Percentiles rank a stretch among this genome's conserved stretches.
Conservation (phyloP, 2,888 invertebrate species). For the Tuberolachnus salignus region DNA sequence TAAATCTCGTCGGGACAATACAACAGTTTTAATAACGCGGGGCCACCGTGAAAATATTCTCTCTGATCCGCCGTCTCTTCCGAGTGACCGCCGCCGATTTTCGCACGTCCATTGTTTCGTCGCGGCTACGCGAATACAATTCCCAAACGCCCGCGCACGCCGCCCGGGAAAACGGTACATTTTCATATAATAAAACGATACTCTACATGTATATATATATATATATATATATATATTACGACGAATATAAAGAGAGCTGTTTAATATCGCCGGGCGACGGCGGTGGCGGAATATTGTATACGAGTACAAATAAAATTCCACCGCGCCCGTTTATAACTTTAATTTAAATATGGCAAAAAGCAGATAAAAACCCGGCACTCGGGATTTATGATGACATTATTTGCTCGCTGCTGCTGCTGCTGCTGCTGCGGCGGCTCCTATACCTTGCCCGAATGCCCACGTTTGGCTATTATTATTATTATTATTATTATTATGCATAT, state of each 20-base stretch:
- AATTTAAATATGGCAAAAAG: slow-evolving; percentile 50
- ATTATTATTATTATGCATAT: slow-evolving; percentile 36
- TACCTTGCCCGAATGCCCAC: slow-evolving; percentile 31
- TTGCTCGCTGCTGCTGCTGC: slow-evolving; percentile 29
- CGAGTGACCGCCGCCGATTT: slow-evolving; percentile 20
- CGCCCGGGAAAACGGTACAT: neutral
- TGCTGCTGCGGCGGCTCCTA: neutral
- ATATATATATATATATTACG: neutral
- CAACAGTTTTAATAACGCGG: slow-evolving; percentile 32
- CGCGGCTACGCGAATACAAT: slow-evolving; percentile 17
- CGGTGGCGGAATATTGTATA: slow-evolving; percentile 25
- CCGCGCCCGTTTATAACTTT: slow-evolving; percentile 43
- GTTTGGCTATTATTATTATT: slow-evolving; percentile 30
- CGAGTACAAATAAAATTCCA: slow-evolving; percentile 42
- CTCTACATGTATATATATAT: too few species aligned
- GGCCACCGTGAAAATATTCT: neutral
- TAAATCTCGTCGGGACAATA: slow-evolving; percentile 28
- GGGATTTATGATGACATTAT: slow-evolving; percentile 54
- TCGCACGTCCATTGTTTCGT: slow-evolving; percentile 22
- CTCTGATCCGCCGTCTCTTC: neutral
- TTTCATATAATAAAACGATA: too few species aligned
- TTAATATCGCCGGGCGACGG: slow-evolving; percentile 32
- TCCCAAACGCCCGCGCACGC: too few species aligned
- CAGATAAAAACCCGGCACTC: slow-evolving; percentile 45
- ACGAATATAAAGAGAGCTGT: slow-evolving; percentile 26